Evolutionary conservation across 1,140 invertebrate species (phyloP).

Genomic region (Leguminivora glycinivorella): DNA sequence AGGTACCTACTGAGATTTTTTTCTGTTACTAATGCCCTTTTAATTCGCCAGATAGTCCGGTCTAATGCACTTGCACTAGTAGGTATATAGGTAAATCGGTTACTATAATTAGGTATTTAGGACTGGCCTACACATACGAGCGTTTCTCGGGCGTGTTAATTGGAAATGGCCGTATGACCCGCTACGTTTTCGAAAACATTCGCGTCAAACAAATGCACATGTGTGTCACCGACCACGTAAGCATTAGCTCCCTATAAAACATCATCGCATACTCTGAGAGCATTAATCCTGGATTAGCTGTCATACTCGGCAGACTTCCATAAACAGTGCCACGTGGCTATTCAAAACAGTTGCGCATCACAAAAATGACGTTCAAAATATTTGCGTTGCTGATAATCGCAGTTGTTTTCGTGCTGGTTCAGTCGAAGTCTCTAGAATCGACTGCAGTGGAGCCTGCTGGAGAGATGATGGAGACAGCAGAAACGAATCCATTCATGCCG

Average conservation of each 20-base stretch:
- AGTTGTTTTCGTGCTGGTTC: conserved; percentile 33
- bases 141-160: conserved; percentile 54
- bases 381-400: conserved; percentile 36
- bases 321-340: neutral
- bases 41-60: too few species aligned
- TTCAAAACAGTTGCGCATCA: too few species aligned
- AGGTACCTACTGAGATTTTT: too few species aligned
- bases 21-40: too few species aligned
- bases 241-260: conserved; percentile 57
- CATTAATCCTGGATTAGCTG: conserved; percentile 54
- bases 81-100: neutral
- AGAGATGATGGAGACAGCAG: conserved; percentile 65
- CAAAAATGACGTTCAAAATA: conserved; percentile 34
- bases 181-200: conserved; percentile 69
- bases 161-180: conserved; percentile 62
- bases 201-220: conserved; percentile 66
- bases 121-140: conserved; percentile 52
- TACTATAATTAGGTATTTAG: neutral
- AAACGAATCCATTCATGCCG: conserved; percentile 63
- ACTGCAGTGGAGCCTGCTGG: conserved; percentile 33
- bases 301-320: neutral
- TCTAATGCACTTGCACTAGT: too few species aligned
- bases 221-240: conserved; percentile 58
- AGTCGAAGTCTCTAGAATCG: conserved; percentile 44
- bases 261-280: conserved; percentile 27